phyloP scores from a whole-genome alignment of 2,888 invertebrate species.

The Amiota mariae region DNA sequence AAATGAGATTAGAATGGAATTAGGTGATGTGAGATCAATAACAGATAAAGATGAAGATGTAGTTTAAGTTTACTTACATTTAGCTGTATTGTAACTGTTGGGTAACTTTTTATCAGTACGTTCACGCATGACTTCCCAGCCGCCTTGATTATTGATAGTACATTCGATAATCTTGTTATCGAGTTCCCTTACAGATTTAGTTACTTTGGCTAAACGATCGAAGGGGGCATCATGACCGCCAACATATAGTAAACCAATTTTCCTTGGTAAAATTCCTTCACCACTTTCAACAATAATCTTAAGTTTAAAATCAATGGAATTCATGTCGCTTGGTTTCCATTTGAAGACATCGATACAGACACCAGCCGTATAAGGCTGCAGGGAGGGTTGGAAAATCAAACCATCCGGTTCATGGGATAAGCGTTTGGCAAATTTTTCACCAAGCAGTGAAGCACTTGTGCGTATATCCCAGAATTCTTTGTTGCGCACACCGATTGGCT shows the following conservation, averaged over 20 bases:
- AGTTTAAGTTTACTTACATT: background rate
- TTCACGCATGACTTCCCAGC: conserved; percentile 96
- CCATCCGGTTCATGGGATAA: conserved; percentile 97
- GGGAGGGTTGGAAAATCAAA: conserved; percentile 95
- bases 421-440: conserved; percentile 88
- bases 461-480: conserved; percentile 94
- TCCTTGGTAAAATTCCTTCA: conserved; percentile 79
- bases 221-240: conserved; percentile 82
- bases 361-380: conserved; percentile 89
- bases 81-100: conserved; percentile 89
- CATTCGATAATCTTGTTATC: conserved; percentile 98
- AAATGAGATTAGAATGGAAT: background rate
- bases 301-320: conserved; percentile 96
- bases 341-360: conserved; percentile 90
- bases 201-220: conserved; percentile 82
- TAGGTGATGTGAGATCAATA: too few species aligned
- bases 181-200: conserved; percentile 83
- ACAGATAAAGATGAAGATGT: too few species aligned
- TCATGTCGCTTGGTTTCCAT: conserved; percentile 96
- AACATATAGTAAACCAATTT: conserved; percentile 85
- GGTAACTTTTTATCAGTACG: conserved; percentile 97
- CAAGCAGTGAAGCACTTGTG: conserved; percentile 80
- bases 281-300: conserved; percentile 84
- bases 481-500: conserved; percentile 91
- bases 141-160: conserved; percentile 80